Conservation (phyloP, 2,797 vertebrate genomes). For the Ceryle rudis region DNA sequence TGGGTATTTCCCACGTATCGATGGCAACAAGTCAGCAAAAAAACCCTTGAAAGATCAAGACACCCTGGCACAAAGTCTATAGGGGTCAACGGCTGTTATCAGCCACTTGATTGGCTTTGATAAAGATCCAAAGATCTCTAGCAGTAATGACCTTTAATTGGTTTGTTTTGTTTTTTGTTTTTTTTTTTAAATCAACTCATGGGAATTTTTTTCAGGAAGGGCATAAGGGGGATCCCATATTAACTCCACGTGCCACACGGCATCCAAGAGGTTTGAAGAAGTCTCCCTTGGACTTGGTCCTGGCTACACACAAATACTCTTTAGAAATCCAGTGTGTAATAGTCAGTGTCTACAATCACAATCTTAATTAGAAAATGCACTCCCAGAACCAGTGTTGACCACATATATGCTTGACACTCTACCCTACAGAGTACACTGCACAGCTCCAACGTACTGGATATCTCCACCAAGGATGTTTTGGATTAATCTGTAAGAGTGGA, state of each 20-base stretch:
- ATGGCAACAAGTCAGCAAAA: background rate
- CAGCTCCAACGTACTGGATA: background rate
- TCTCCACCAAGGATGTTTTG: background rate
- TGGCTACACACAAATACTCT: background rate
- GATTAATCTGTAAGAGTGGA: background rate
- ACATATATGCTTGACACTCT: background rate
- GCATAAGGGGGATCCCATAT: background rate
- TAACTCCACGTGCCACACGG: background rate
- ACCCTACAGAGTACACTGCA: background rate
- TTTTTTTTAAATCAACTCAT: background rate
- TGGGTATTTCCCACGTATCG: fast-evolving
- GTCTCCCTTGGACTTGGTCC: background rate
- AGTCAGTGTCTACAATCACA: background rate
- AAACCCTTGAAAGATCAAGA: background rate
- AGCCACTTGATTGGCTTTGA: background rate
- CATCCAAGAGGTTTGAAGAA: background rate
- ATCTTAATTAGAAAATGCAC: background rate
- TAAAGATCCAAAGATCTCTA: background rate
- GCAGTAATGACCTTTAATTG: background rate
- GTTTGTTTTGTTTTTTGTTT: too few relatives aligned
- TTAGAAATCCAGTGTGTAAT: background rate
- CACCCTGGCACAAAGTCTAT: background rate
- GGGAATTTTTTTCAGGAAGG: background rate
- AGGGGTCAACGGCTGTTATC: background rate
- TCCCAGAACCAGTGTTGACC: background rate